Base-by-base conservation (phyloP, 2,797 vertebrate species). In the Neosalanx taihuensis region DNA sequence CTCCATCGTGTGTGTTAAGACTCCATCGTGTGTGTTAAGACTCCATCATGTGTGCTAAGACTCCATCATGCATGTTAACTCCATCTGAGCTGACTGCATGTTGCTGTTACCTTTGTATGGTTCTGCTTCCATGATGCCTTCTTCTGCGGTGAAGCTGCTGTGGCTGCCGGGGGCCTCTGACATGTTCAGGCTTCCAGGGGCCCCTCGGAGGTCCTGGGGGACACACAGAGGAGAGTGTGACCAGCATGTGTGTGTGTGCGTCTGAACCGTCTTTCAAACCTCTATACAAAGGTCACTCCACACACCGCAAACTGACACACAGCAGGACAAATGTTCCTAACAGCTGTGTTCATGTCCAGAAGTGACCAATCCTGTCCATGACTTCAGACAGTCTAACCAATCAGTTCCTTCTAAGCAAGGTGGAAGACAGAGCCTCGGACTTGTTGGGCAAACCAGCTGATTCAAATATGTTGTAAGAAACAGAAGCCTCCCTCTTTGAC, bases 61-160 rank as follows among this genome's bases (percentile, higher is more conserved):
- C 9, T 3, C 10, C 41, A 46, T 13, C 23, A 26, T 26, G 23
- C 23, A 26, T 26, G 23, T 26, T 26, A 26, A 26, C 12, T 46
- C 41, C 5, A 46, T 5, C 15, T 5, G 18, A n/a, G 51, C 15
- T 56, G 51, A 56, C 51, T n/a, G 18, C 17, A 56, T n/a, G 41
- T 13, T 3, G 6, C 67, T 67, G 15, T 59, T 92, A 96, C 93
- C 95, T 94, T 91, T 91, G 89, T 92, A 92, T 0, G 93, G 89
- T 79, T 93, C 93, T 60, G 94, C 92, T 89, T 95, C 94, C 80
- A 91, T 80, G 74, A 94, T 87, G 83, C 94, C 96, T 72, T 98
- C 96, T 81, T 92, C 91, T 87, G 92, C 85, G 73, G 93, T 93
- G 86, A 93, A 95, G 87, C 86, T 93, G 88, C 91, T 92, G 81